phyloP scores from a whole-genome alignment of 1,140 invertebrate genomes.

The Ceratitis capitata region DNA sequence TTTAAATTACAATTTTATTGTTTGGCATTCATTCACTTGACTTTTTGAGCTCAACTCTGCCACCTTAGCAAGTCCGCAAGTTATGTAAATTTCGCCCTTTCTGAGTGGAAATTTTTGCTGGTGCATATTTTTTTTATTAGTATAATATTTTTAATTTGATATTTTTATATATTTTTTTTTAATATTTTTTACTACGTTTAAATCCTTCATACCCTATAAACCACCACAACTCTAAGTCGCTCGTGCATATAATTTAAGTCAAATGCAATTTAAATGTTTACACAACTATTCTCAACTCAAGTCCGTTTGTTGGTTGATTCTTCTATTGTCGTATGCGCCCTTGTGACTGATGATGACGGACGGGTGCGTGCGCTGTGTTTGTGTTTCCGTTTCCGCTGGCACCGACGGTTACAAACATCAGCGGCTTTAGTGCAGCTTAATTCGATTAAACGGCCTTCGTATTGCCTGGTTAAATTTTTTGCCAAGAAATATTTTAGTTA shows the following conservation, averaged over 20 bases:
- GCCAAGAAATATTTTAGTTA: too few relatives aligned
- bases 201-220: neutral
- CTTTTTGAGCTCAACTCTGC: neutral
- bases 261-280: conserved; percentile 42
- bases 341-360: neutral
- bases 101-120: neutral
- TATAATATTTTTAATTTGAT: neutral
- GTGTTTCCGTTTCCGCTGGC: conserved; percentile 40
- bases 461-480: too few relatives aligned
- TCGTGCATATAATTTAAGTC: conserved; percentile 5
- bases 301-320: conserved; percentile 1
- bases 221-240: neutral
- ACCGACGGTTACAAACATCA: neutral
- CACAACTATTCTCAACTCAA: neutral
- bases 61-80: neutral
- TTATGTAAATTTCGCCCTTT: neutral
- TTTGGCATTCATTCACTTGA: neutral
- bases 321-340: neutral
- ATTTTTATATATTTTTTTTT: neutral
- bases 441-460: too few relatives aligned
- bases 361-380: conserved; percentile 21
- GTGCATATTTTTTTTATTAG: neutral
- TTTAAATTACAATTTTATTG: conserved; percentile 35
- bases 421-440: neutral
- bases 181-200: neutral